These are phyloP conservation scores for Chydorus sphaericus DNA, from an alignment of 2,888 invertebrate species.

Conservation along the genomic window DNA sequence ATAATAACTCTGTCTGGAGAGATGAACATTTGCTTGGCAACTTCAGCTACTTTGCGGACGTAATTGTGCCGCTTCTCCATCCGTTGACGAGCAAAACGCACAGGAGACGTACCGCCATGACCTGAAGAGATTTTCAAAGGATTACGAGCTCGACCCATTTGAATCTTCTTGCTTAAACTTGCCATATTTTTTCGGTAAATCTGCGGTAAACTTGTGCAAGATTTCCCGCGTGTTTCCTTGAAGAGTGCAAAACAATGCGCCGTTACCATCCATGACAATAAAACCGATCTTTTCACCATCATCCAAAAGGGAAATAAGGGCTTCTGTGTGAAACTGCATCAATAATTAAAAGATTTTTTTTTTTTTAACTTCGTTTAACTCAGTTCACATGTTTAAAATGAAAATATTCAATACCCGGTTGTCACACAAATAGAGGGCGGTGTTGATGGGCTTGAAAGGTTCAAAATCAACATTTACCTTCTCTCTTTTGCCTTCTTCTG, in stretches of 20 bases:
- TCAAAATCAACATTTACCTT: conserved; percentile 99
- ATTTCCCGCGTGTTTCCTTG: conserved; percentile 79
- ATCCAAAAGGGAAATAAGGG: conserved; percentile 84
- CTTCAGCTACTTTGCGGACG: conserved; percentile 94
- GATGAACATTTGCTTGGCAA: conserved; percentile 92
- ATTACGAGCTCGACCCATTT: conserved; percentile 2
- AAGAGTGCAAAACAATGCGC: conserved; percentile 94
- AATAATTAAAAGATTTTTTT: too few species aligned
- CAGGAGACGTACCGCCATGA: conserved; percentile 97
- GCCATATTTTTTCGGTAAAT: conserved; percentile 98
- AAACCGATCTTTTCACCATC: conserved; percentile 99
- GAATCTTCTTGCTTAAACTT: conserved; percentile 13
- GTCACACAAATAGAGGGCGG: conserved; percentile 96
- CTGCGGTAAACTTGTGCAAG: conserved; percentile 92
- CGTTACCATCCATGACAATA: conserved; percentile 99
- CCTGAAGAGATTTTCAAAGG: conserved; percentile 34
- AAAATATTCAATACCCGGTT: conserved; percentile 52
- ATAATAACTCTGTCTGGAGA: conserved; percentile 95
- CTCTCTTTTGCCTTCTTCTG: conserved; percentile 99
- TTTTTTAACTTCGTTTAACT: not conserved
- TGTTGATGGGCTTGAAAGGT: conserved; percentile 99
- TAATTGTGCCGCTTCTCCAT: conserved; percentile 99
- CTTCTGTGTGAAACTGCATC: conserved; percentile 78
- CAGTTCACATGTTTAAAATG: not conserved
- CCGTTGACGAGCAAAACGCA: conserved; percentile 96